These are phyloP conservation scores for Halcyon badia DNA, from an alignment of 2,797 vertebrate genomes.

Conservation along the genomic window DNA sequence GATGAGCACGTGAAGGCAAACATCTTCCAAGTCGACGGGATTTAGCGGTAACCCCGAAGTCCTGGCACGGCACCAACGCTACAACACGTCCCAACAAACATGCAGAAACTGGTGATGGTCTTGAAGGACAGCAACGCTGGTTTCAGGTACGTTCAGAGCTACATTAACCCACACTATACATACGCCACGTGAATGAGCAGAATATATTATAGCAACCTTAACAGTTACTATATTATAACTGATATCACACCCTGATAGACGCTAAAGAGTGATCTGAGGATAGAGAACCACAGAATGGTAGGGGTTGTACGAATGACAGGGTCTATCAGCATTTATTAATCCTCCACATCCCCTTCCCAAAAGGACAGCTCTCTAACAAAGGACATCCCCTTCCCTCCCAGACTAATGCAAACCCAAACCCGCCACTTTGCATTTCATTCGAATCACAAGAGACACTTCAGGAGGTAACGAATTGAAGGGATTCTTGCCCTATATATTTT, in stretches of 20 bases:
- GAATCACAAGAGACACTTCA: slow-evolving; percentile 15
- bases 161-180: accelerated
- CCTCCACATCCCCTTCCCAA: neutral
- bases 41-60: accelerated
- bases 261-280: neutral
- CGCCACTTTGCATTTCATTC: neutral
- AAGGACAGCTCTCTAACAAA: neutral
- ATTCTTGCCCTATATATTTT: slow-evolving; percentile 40
- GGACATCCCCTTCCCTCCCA: neutral
- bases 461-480: slow-evolving; percentile 25
- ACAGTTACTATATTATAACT: neutral
- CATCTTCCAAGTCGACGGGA: neutral
- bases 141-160: neutral
- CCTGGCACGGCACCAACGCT: accelerated
- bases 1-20: neutral
- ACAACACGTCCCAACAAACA: accelerated
- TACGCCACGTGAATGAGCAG: accelerated
- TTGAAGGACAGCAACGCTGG: neutral
- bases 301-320: neutral
- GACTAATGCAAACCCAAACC: neutral
- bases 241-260: neutral
- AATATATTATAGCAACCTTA: neutral
- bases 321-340: neutral
- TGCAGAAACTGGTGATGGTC: neutral
- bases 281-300: neutral